Conservation (phyloP, 2,797 vertebrate species). For the Pipistrellus pygmaeus region DNA sequence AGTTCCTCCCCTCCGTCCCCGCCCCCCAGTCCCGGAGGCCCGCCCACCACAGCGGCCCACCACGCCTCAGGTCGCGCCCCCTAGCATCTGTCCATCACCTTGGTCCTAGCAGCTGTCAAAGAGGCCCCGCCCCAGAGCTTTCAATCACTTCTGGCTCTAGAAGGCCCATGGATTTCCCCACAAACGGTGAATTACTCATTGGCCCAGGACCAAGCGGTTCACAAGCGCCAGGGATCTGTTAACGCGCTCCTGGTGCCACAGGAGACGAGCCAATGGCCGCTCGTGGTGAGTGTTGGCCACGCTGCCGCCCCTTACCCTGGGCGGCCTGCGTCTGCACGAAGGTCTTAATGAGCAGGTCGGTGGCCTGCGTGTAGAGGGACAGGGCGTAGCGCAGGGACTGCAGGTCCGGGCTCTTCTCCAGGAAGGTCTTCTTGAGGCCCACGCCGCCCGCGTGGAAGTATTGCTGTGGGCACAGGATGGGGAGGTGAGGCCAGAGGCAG, state of each 20-base stretch:
- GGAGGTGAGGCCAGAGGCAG: fast-evolving
- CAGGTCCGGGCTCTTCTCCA: conserved; percentile 98
- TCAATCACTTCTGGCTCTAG: background rate
- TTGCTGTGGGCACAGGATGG: conserved; percentile 90
- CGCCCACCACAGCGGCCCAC: background rate
- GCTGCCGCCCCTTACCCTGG: conserved; percentile 91
- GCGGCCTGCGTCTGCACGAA: conserved; percentile 97
- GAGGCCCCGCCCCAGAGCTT: background rate
- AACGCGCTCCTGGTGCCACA: background rate
- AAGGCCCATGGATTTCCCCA: background rate
- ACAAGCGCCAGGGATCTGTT: background rate
- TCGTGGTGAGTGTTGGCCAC: fast-evolving
- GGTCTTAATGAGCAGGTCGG: conserved; percentile 98
- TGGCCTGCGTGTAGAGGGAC: conserved; percentile 99
- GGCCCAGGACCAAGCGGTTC: background rate
- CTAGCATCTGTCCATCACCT: background rate
- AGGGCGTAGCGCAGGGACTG: conserved; percentile 97
- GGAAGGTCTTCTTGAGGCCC: conserved; percentile 98
- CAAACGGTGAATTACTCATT: background rate
- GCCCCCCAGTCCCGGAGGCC: background rate
- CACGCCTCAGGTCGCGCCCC: background rate
- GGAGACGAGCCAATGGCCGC: background rate
- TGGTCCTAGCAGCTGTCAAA: background rate
- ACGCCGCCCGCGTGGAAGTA: conserved; percentile 99
- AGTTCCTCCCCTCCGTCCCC: background rate